phyloP scores from a whole-genome alignment of 2,113 vertebrate species.

The Eulemur macaco region DNA sequence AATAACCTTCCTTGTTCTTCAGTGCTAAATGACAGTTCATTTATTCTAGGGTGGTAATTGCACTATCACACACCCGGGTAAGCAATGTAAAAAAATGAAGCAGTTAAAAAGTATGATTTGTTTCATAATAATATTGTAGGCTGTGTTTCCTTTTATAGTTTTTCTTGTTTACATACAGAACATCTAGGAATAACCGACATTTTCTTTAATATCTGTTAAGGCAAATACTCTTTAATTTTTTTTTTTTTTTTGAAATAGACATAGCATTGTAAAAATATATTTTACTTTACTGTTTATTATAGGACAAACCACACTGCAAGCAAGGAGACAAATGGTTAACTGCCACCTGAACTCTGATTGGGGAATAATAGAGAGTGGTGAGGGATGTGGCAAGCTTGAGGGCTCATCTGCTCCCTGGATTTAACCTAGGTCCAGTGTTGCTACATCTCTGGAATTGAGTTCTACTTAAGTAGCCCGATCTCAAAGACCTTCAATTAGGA shows the following conservation, averaged over 20 bases:
- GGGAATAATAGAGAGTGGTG: background rate
- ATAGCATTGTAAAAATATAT: background rate
- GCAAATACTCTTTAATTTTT: background rate
- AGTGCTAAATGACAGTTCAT: background rate
- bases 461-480: background rate
- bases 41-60: background rate
- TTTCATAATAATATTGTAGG: background rate
- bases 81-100: background rate
- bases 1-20: background rate
- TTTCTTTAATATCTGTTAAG: background rate
- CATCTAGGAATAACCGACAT: background rate
- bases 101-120: background rate
- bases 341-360: background rate
- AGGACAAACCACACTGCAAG: background rate
- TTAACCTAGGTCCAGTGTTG: background rate
- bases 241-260: background rate
- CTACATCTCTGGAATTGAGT: background rate
- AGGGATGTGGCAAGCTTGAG: background rate
- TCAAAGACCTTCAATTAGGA: background rate
- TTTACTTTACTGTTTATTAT: background rate
- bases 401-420: too few species aligned
- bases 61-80: background rate
- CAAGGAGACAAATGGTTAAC: background rate
- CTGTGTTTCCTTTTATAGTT: background rate
- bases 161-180: background rate